Percentiles rank a stretch among this genome's conserved stretches.
Evolutionary conservation across 2,888 invertebrate species (phyloP).

Genomic region (Hyposoter dolosus): DNA sequence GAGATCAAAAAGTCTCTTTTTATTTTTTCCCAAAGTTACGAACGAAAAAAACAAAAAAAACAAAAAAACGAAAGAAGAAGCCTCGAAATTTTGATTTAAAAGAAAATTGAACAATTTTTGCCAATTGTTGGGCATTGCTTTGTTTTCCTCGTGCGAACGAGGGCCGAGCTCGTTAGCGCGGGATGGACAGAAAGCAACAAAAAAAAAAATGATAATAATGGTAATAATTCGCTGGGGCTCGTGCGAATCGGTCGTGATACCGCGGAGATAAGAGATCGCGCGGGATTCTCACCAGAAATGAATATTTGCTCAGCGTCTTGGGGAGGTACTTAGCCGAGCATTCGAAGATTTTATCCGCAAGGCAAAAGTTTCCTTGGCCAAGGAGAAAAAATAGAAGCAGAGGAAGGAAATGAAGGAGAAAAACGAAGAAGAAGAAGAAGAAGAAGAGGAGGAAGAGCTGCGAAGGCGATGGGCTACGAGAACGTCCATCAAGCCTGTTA

Average conservation of each 20-base stretch:
- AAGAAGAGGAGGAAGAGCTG: conserved; percentile 26
- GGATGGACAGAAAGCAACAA: background rate
- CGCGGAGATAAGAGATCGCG: background rate
- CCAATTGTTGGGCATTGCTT: background rate
- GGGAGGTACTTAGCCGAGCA: background rate
- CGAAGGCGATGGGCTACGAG: conserved; percentile 37
- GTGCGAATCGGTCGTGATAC: conserved; percentile 5
- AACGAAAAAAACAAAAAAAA: no score
- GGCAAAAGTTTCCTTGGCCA: conserved; percentile 4
- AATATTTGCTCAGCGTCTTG: conserved; percentile 54
- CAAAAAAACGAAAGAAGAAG: no score
- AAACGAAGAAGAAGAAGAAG: conserved; percentile 8
- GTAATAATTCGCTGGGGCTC: background rate
- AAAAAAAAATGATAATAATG: background rate
- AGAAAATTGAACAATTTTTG: no score
- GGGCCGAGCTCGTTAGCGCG: background rate
- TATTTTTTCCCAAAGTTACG: background rate
- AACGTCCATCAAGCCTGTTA: conserved; percentile 67
- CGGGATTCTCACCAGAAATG: conserved; percentile 47
- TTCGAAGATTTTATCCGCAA: conserved; percentile 46
- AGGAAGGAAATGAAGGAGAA: conserved; percentile 7
- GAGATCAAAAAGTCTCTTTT: background rate
- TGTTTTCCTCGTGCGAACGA: background rate
- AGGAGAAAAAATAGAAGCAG: conserved; percentile 6
- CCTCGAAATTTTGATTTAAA: no score